A percentile compares a stretch with the other conserved stretches of the same genome.
Evolutionary conservation across 1,140 invertebrate species (phyloP).

Genomic region (Orius laevigatus): DNA sequence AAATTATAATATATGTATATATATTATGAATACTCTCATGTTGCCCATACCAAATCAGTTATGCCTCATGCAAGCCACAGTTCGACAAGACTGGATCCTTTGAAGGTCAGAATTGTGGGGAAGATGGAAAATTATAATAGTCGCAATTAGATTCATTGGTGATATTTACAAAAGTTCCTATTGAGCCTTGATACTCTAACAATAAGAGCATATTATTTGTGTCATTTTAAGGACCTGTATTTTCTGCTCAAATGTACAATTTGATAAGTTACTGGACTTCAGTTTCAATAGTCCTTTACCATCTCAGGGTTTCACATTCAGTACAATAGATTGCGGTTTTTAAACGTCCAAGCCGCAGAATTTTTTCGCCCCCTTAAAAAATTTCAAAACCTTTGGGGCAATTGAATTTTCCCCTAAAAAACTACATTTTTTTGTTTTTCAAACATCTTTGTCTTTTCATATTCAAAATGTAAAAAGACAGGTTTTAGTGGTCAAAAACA

Average conservation of each 20-base stretch:
- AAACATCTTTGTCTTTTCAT: too few relatives aligned
- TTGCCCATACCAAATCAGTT: not conserved
- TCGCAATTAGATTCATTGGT: conserved; percentile 19
- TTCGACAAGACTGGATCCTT: conserved; percentile 15
- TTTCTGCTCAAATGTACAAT: conserved; percentile 15
- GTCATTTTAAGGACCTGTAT: conserved; percentile 14
- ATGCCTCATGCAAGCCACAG: not conserved
- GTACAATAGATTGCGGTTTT: conserved; percentile 17
- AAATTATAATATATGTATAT: not conserved
- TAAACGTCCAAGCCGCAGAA: too few relatives aligned
- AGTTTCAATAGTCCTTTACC: conserved; percentile 17
- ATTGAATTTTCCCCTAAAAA: too few relatives aligned
- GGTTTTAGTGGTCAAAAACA: conserved; percentile 9
- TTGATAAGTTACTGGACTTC: conserved; percentile 13
- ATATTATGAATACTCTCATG: not conserved
- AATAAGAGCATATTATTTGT: conserved; percentile 19
- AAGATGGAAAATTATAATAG: too few relatives aligned
- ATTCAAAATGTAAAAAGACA: conserved; percentile 10
- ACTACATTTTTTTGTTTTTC: too few relatives aligned
- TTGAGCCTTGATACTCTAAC: conserved; percentile 21
- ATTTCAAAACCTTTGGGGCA: too few relatives aligned
- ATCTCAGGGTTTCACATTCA: conserved; percentile 19
- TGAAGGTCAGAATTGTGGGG: too few relatives aligned
- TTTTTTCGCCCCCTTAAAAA: too few relatives aligned
- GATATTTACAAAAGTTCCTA: conserved; percentile 23